phyloP scores from a whole-genome alignment of 1,140 invertebrate genomes.

The Sycobia sp. region DNA sequence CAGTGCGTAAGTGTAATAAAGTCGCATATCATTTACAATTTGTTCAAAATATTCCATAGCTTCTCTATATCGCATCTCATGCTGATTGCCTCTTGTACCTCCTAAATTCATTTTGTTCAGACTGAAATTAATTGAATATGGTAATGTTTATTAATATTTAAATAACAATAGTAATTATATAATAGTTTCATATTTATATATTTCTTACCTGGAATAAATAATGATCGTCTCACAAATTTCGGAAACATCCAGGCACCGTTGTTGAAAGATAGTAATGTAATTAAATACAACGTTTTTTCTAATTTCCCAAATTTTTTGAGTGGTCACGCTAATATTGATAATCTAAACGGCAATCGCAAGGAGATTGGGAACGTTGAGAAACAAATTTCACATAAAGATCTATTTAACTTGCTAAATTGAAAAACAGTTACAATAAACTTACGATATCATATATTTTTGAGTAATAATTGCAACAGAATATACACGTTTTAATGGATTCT shows the following conservation, averaged over 20 bases:
- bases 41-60: conserved; percentile 54
- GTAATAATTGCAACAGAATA: conserved; percentile 78
- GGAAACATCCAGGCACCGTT: conserved; percentile 82
- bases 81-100: conserved; percentile 72
- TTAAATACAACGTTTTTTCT: conserved; percentile 81
- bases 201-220: conserved; percentile 69
- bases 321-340: conserved; percentile 42
- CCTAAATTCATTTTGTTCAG: conserved; percentile 59
- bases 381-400: too few relatives aligned
- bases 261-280: conserved; percentile 82
- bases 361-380: too few relatives aligned
- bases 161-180: background rate
- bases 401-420: background rate
- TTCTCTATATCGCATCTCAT: conserved; percentile 72
- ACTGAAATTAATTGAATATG: conserved; percentile 14
- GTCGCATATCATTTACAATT: conserved; percentile 63
- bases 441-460: conserved; percentile 69
- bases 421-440: conserved; percentile 12
- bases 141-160: too few relatives aligned
- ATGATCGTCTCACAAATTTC: conserved; percentile 80
- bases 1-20: conserved; percentile 67
- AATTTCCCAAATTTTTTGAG: conserved; percentile 68
- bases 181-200: background rate
- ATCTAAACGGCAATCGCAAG: too few relatives aligned
- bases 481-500: conserved; percentile 72